A percentile compares a stretch with the other conserved stretches of the same genome.
These are phyloP conservation scores for Mesopsocus fuscifrons DNA, from an alignment of 2,888 invertebrate genomes.

Conservation along the genomic window DNA sequence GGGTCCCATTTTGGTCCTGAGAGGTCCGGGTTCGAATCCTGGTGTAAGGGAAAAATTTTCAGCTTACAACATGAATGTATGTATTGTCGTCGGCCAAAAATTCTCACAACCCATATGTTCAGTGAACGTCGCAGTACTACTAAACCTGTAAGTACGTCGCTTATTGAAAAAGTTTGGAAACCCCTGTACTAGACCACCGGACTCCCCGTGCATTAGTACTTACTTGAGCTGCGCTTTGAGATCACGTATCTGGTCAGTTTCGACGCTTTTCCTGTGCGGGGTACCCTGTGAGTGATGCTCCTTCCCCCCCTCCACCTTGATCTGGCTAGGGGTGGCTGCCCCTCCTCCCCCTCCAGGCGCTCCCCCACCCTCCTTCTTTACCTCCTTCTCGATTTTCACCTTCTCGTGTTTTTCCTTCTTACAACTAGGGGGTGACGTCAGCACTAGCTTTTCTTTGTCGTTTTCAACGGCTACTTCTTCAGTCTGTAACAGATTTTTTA, in stretches of 20 bases:
- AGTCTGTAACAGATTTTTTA: slow-evolving; percentile 7
- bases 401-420: slow-evolving; percentile 22
- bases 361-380: slow-evolving; percentile 23
- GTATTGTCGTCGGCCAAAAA: no score
- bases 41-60: no score
- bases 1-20: no score
- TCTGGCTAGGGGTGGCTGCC: slow-evolving; percentile 22
- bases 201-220: no score
- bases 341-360: slow-evolving; percentile 17
- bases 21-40: no score
- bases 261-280: slow-evolving; percentile 18
- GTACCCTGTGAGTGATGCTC: slow-evolving; percentile 18
- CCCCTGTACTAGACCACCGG: no score
- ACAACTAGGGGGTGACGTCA: slow-evolving; percentile 25
- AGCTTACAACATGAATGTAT: no score
- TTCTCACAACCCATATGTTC: no score
- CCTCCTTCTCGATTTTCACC: slow-evolving; percentile 31
- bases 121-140: no score
- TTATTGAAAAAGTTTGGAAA: no score
- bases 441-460: slow-evolving; percentile 13
- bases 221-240: slow-evolving; percentile 85
- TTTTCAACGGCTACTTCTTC: slow-evolving; percentile 12
- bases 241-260: slow-evolving; percentile 58
- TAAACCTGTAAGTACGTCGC: no score
- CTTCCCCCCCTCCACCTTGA: slow-evolving; percentile 28